Percentiles rank a stretch among this genome's conserved stretches.
Evolutionary conservation across 2,797 vertebrate genomes (phyloP).

Genomic region (Sebastolobus altivelis): DNA sequence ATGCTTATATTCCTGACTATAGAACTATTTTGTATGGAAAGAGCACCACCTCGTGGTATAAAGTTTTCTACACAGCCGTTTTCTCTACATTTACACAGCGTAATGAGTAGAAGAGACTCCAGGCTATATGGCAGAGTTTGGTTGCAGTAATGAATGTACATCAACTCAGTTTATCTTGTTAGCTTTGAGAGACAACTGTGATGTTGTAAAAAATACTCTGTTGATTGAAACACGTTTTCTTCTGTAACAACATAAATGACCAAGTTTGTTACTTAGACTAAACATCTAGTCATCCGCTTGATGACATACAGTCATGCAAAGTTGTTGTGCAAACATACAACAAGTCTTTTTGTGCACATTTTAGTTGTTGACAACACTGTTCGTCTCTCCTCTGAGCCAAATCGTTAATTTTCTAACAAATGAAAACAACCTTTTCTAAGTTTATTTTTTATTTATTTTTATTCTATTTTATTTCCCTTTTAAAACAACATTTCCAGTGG

Average conservation of each 20-base stretch:
- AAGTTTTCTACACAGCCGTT: neutral
- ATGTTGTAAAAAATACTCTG: neutral
- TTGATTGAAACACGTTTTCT: neutral
- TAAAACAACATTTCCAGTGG: neutral
- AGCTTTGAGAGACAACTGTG: neutral
- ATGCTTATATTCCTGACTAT: neutral
- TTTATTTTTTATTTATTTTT: too few species aligned
- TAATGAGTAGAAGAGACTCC: neutral
- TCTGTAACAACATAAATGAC: neutral
- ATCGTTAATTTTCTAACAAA: neutral
- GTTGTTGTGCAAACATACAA: neutral
- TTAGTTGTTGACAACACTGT: neutral
- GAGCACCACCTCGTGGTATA: neutral
- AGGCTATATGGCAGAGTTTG: neutral
- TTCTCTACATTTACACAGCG: too few species aligned
- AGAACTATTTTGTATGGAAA: neutral
- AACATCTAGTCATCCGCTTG: neutral
- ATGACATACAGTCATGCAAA: neutral
- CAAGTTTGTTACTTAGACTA: neutral
- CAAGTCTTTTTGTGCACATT: neutral
- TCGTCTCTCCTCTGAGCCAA: too few species aligned
- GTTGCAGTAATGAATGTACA: too few species aligned
- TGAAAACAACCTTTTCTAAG: neutral
- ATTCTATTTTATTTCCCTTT: too few species aligned
- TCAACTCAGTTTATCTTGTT: neutral